phyloP scores from a whole-genome alignment of 2,113 vertebrate genomes.

The Bubo scandiacus region DNA sequence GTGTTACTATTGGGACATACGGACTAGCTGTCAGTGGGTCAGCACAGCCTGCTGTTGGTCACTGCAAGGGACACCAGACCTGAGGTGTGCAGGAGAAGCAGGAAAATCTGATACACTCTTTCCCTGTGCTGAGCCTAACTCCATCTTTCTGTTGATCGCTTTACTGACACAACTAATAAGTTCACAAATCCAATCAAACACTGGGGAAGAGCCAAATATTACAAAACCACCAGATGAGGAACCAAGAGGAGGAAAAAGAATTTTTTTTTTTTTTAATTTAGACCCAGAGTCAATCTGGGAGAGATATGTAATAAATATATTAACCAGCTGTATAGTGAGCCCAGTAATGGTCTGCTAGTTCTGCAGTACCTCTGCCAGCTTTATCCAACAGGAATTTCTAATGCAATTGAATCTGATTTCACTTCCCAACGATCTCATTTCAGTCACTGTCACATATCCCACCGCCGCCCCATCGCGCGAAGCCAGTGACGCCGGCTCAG shows the following conservation, averaged over 20 bases:
- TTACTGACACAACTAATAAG: not conserved
- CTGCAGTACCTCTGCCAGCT: not conserved
- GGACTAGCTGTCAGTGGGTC: not conserved
- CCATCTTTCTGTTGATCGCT: not conserved
- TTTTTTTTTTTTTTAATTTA: not conserved
- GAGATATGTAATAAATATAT: conserved; percentile 17
- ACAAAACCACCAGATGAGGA: not conserved
- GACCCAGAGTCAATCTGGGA: not conserved
- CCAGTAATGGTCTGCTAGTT: not conserved
- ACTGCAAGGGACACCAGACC: not conserved
- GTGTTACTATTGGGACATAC: not conserved
- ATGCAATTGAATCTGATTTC: conserved; percentile 40
- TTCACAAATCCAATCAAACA: not conserved
- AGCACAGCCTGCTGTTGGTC: not conserved
- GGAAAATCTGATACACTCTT: not conserved
- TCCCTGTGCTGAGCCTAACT: not conserved
- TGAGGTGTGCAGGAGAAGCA: not conserved
- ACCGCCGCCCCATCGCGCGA: not conserved
- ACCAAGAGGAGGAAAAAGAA: not conserved
- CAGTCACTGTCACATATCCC: not conserved
- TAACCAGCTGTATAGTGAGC: not conserved
- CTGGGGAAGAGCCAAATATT: not conserved
- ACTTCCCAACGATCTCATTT: not conserved
- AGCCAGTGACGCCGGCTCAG: not conserved
- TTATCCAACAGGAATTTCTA: conserved; percentile 39